Conservation (phyloP, 1,140 invertebrate genomes). For the Zaprionus taronus region DNA sequence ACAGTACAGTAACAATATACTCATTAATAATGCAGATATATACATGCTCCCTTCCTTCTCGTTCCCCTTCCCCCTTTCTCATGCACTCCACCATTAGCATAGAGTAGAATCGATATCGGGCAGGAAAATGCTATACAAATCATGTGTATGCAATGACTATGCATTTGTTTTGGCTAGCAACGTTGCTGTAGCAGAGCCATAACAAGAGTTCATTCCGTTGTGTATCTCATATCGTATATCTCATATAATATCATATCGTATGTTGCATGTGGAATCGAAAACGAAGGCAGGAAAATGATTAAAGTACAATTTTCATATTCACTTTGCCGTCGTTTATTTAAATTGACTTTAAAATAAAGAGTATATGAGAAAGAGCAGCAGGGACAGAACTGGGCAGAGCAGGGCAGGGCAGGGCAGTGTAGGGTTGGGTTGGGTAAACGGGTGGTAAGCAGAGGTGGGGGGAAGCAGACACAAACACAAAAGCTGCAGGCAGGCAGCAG, state of each 20-base stretch:
- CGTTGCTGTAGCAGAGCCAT: conserved; percentile 21
- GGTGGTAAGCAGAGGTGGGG: background rate
- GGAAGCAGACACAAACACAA: background rate
- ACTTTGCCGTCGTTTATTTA: background rate
- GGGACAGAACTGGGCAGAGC: background rate
- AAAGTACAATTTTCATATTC: background rate
- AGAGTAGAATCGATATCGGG: conserved; percentile 33
- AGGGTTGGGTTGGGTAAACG: background rate
- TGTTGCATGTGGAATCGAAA: conserved; percentile 28
- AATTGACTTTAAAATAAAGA: conserved; percentile 7
- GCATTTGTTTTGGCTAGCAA: conserved; percentile 74
- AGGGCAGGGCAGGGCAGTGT: background rate
- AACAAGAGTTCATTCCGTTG: conserved; percentile 16
- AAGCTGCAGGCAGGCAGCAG: conserved; percentile 16
- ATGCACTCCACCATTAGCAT: too few species aligned
- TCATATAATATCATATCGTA: too few species aligned
- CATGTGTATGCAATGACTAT: conserved; percentile 11
- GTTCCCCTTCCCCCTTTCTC: too few species aligned
- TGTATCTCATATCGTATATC: background rate
- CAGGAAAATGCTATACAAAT: background rate
- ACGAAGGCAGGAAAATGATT: background rate
- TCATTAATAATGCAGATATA: too few species aligned
- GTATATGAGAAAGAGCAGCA: background rate
- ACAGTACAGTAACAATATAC: too few species aligned
- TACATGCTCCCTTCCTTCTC: too few species aligned